phyloP scores from a whole-genome alignment of 2,888 invertebrate species.

The Girardia tigrina region DNA sequence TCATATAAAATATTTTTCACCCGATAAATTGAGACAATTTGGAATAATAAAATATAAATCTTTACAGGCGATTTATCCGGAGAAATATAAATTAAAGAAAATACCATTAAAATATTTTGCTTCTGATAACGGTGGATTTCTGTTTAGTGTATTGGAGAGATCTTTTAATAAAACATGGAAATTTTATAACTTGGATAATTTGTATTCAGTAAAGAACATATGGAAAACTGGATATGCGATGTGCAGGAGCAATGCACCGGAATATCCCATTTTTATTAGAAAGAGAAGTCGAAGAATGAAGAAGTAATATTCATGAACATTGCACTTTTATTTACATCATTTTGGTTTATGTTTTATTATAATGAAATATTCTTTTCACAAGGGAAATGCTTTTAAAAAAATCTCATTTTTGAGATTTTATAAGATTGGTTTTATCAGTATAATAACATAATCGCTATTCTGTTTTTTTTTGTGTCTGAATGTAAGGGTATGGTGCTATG shows the following conservation, averaged over 20 bases:
- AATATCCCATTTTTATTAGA: not conserved
- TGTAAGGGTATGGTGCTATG: too few relatives aligned
- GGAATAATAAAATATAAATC: not conserved
- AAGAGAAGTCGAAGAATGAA: not conserved
- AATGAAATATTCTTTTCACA: not conserved
- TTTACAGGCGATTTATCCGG: not conserved
- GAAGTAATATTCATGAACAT: not conserved
- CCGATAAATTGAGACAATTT: conserved; percentile 8
- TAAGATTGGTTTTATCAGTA: too few relatives aligned
- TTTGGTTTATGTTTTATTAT: not conserved
- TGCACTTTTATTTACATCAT: not conserved
- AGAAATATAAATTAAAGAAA: not conserved
- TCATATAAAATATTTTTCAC: not conserved
- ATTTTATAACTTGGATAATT: not conserved
- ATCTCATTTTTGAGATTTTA: too few relatives aligned
- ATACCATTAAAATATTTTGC: not conserved
- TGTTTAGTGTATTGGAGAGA: not conserved
- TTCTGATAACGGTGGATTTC: conserved; percentile 13
- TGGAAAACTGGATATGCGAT: conserved; percentile 10
- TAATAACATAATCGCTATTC: too few relatives aligned
- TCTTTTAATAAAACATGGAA: not conserved
- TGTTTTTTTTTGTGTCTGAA: too few relatives aligned
- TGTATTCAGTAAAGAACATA: conserved; percentile 6
- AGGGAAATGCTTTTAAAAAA: too few relatives aligned
- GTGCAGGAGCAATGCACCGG: not conserved